Base-by-base conservation (phyloP, 2,888 invertebrate species). In the Sesia apiformis region DNA sequence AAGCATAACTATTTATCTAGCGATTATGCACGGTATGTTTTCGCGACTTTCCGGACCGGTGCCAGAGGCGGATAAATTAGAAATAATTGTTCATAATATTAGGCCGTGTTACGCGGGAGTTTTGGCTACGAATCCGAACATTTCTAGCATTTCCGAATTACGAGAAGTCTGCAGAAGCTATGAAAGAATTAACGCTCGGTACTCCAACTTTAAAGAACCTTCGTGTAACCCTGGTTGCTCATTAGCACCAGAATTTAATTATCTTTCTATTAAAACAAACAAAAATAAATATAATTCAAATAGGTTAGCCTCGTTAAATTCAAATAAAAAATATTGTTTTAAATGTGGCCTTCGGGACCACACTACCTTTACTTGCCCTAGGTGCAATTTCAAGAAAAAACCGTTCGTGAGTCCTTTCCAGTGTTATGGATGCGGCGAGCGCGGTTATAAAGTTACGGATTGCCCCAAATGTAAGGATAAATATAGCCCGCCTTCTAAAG, bases 1-100 rank as follows among this genome's bases (percentile, higher is more conserved):
- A 42, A 62, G 54, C 7, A 62, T 62, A 4, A 57, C 58, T 38
- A 54, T 60, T 52, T 60, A 61, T 52, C 38, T 62, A 23, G 57
- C 59, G 0, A 58, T 63, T n/a, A 56, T 60, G 57, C n/a, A 41
- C 0, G 57, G 59, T 3, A 53, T 61, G 56, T 61, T 61, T 40
- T 50, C 56, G 3, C 51, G 56, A 1, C 40, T 54, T 4, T 39
- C 49, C 1, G 38, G 42, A 0, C 3, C 5, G 0, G 4, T 54
- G 3, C 7, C 54, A 5, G 50, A 51, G 5, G 39, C 40, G 4
- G 54, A 54, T 3, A 54, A 54, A 42, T 38, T 54, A 3, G 54
- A 54, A 23, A 54, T 54, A 41, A 7, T 54, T 3, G 5, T 54
- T 3, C 53, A 53, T 7, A 53, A 53, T 38, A 53, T 53, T 5